Evolutionary conservation across 2,113 vertebrate genomes (phyloP).

Genomic region (Hyaena hyaena): DNA sequence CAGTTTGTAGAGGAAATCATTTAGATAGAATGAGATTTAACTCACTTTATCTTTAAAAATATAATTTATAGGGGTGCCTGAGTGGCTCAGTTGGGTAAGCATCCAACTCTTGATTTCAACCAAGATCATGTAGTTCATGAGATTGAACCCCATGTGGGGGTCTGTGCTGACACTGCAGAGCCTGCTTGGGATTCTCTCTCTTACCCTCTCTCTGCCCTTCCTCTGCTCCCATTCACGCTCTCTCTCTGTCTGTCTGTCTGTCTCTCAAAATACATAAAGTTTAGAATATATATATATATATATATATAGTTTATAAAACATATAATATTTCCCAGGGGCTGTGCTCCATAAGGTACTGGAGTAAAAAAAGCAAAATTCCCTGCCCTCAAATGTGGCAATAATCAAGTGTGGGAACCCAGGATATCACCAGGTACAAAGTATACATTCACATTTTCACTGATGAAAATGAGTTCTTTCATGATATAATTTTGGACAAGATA

Average conservation of each 20-base stretch:
- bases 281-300: too few species aligned
- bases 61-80: background rate
- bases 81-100: too few species aligned
- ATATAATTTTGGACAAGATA: background rate
- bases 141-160: too few species aligned
- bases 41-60: background rate
- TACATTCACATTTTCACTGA: background rate
- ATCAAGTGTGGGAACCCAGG: background rate
- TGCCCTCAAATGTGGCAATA: background rate
- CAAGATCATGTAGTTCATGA: too few species aligned
- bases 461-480: background rate
- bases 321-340: background rate
- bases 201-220: too few species aligned
- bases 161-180: too few species aligned
- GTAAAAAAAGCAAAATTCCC: background rate
- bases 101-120: too few species aligned
- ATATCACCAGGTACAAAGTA: background rate
- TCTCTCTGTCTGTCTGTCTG: too few species aligned
- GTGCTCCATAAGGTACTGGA: background rate
- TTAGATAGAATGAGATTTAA: background rate
- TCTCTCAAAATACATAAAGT: too few species aligned
- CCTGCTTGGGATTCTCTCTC: too few species aligned
- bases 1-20: background rate
- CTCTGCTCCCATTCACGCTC: too few species aligned
- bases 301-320: background rate